Base-by-base conservation (phyloP, 1,140 invertebrate species). In the Dolichoris vasculosae region DNA sequence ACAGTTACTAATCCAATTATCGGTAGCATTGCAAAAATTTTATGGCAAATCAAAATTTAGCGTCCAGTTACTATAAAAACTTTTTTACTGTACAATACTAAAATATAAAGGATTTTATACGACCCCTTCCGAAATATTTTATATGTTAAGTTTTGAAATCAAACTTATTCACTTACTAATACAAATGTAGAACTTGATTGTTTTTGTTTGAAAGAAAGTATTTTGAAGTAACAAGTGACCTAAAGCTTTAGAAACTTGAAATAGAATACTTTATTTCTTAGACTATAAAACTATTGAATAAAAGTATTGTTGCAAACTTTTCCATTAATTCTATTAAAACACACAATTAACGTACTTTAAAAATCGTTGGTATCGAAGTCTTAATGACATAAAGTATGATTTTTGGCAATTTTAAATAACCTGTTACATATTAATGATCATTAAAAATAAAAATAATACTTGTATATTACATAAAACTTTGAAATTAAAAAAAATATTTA, bases 21-120 rank as follows among this genome's bases (percentile, higher is more conserved):
- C 63, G 43, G 48, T 17, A 20, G 40, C 43, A 81, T 67, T 63
- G 17, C 59, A 81, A 81, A 76, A 69, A 30, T 67, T 81, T 82
- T 64, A 82, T n/a, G 80, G 11, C 32, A 48, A 82, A 82, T 82
- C 67, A 82, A 82, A 82, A 82, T 71, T 82, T 82, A 48, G 48
- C 20, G 32, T 38, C 35, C 6, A 51, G 3, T 32, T 32, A 55
- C 35, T 26, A 30, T 26, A 76, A 76, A 64, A 82, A 82, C 48
- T 75, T 75, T 75, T 82, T 82, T 26, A 83, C 71, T 20, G 43
- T n/a, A 40, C 32, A n/a, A 26, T 23, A 43, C 59, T 78, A 84
- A 84, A 77, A 78, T 77, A 77, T 59, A 40, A 84, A 84, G n/a
- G 43, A 35, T 78, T 84, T 75, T 51, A 84, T 64, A 75, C 17